Evolutionary conservation across 1,140 invertebrate genomes (phyloP).

Genomic region (Drosophila triauraria): DNA sequence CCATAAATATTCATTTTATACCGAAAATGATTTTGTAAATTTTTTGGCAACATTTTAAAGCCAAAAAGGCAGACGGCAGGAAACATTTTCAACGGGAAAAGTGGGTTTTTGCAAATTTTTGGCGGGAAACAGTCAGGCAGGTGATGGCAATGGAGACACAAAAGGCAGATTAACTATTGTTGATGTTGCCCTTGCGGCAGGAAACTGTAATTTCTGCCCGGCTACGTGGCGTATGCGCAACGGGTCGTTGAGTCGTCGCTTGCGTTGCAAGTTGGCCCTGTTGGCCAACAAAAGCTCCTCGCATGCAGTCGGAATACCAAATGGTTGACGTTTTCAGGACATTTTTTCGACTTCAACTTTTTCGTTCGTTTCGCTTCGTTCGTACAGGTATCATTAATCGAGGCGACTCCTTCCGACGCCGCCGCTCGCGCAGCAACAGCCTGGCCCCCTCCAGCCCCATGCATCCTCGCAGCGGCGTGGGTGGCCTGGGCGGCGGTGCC

Average conservation of each 20-base stretch:
- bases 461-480: constrained; percentile 73
- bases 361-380: not conserved
- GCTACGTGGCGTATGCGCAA: constrained; percentile 53
- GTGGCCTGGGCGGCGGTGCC: constrained; percentile 70
- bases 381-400: constrained; percentile 93
- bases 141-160: constrained; percentile 41
- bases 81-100: constrained; percentile 10
- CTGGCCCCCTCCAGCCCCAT: constrained; percentile 86
- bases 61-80: constrained; percentile 6
- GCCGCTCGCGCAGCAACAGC: constrained; percentile 92
- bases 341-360: constrained; percentile 23
- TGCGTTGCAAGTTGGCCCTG: constrained; percentile 55
- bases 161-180: constrained; percentile 74
- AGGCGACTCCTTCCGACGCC: constrained; percentile 94
- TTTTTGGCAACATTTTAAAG: constrained; percentile 13
- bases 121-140: constrained; percentile 9
- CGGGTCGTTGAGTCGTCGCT: constrained; percentile 12
- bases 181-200: constrained; percentile 49
- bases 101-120: constrained; percentile 10
- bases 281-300: constrained; percentile 34
- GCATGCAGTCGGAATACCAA: constrained; percentile 36
- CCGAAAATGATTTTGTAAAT: constrained; percentile 13
- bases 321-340: constrained; percentile 15
- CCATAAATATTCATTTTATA: constrained; percentile 25
- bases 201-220: constrained; percentile 59